Evolutionary conservation across 2,888 invertebrate genomes (phyloP).

Genomic region (Carcina quercana): DNA sequence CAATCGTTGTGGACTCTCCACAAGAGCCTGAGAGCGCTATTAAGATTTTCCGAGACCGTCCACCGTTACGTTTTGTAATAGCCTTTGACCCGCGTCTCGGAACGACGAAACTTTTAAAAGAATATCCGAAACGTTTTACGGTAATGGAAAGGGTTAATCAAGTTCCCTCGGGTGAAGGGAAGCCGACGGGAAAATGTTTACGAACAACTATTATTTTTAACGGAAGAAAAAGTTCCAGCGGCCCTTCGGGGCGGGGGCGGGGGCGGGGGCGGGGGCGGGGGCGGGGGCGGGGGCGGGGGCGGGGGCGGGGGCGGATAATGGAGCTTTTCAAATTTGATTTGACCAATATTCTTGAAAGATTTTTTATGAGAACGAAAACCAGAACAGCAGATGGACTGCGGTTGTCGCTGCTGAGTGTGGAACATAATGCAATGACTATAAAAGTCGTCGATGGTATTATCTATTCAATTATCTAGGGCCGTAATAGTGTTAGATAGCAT

Average conservation of each 20-base stretch:
- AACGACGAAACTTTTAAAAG: slow-evolving; percentile 16
- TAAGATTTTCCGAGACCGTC: neutral
- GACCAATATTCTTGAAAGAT: too few species aligned
- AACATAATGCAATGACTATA: too few species aligned
- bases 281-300: neutral
- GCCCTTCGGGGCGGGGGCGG: neutral
- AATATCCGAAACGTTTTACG: slow-evolving; percentile 13
- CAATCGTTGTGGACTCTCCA: too few species aligned
- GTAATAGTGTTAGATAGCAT: too few species aligned
- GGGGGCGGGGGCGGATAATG: neutral
- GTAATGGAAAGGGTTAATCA: slow-evolving; percentile 13
- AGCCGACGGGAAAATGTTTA: slow-evolving; percentile 8
- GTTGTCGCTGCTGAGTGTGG: too few species aligned
- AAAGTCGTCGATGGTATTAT: too few species aligned
- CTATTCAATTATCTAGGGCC: too few species aligned
- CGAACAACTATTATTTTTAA: slow-evolving; percentile 15
- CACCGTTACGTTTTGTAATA: too few species aligned
- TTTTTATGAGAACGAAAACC: too few species aligned
- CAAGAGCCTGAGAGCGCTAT: too few species aligned
- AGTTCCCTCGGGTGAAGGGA: slow-evolving; percentile 5
- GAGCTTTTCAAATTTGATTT: neutral
- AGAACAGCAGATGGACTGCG: too few species aligned
- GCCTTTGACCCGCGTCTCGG: neutral
- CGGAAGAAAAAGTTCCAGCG: slow-evolving; percentile 7
- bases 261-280: neutral